Conservation (phyloP, 2,113 vertebrate genomes). For the Piaya cayana region DNA sequence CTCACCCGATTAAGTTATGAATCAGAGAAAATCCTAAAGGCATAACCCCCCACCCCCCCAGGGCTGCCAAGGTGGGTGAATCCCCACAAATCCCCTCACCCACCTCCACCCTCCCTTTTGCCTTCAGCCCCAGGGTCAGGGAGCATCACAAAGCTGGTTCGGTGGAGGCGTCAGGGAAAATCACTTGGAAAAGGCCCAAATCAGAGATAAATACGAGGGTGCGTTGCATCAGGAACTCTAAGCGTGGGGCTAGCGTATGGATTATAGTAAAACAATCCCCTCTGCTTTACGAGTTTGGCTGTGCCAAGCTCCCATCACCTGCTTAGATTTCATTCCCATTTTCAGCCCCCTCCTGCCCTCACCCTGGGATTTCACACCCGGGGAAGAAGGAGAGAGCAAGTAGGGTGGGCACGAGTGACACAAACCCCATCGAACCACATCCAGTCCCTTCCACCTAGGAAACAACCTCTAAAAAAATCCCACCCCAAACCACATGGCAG, state of each 20-base stretch:
- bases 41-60: neutral
- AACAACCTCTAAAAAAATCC: neutral
- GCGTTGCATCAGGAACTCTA: neutral
- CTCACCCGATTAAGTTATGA: slow-evolving; percentile 4
- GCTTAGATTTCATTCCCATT: neutral
- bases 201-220: neutral
- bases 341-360: neutral
- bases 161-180: neutral
- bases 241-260: neutral
- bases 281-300: neutral
- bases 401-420: fast-evolving
- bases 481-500: neutral
- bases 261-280: slow-evolving; percentile 31
- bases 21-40: slow-evolving; percentile 8
- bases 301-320: neutral
- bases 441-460: neutral
- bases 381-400: neutral
- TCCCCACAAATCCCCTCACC: neutral
- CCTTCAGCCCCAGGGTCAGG: neutral
- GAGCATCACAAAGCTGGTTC: neutral
- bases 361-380: fast-evolving
- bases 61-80: neutral
- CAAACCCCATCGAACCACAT: neutral
- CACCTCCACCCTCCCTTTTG: neutral
- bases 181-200: slow-evolving; percentile 13